Base-by-base conservation (phyloP, 2,888 invertebrate genomes). In the Lathronympha strigana region DNA sequence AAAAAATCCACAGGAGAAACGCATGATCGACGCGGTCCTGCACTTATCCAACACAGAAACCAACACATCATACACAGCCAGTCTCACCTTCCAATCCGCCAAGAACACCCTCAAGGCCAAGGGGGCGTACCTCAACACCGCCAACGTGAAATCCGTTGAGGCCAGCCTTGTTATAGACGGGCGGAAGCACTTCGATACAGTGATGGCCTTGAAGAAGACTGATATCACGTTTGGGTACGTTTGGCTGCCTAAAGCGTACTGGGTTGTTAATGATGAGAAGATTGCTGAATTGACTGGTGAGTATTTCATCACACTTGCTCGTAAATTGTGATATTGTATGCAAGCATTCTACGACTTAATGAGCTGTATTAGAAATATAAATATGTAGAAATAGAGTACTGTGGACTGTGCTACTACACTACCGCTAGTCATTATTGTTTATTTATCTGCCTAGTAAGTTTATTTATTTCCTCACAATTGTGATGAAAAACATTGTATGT, bases 131-230 rank as follows among this genome's bases (percentile, higher is more conserved):
- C 94, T 94, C 60, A 95, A 95, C 76, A 92, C 95, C 28, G 94
- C 94, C 0, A 92, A 94, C 67, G 95, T 96, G 76, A 95, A 95
- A 68, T 93, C 93, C 8, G 77, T 97, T 4, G 94, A 95, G 71
- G 92, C 96, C 0, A 94, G 94, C 23, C 78, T 97, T 1, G 95
- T 96, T 71, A 94, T 96, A 5, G 95, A 97, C 75, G 95, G 95
- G 0, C 91, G 94, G 51, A 95, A 94, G 71, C 95, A 95, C 77
- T 93, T 95, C 50, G 95, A 95, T 69, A 94, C 94, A 0, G 92
- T 93, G 0, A 84, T 94, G 76, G 94, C 95, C 2, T 87, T 95
- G 54, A 90, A 90, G 47, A 88, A 93, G 45, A 87, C 93, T 51
- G 93, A 93, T 61, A 93, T 93, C 19, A 93, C 92, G 67, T 93